Evolutionary conservation across 2,113 vertebrate species (phyloP), one percentile per base, ranked within the genome.

Genomic region (Sinocyclocheilus anophthalmus): DNA sequence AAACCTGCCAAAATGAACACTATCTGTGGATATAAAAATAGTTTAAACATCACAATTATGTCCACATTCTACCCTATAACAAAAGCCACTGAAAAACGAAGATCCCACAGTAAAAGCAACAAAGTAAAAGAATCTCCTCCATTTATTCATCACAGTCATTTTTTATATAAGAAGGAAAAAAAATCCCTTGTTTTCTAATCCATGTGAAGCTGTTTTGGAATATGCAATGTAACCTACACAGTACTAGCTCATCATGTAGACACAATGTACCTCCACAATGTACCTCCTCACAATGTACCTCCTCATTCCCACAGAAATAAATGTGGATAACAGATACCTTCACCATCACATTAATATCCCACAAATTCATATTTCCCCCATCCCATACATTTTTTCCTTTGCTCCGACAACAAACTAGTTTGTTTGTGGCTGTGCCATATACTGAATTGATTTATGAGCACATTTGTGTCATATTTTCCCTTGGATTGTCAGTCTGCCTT

Each of bases 371-470:
- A 33, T 33, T 33, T 33, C 30, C 30, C 30, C 30, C 30, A 33
- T 33, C 30, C 30, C 30, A 33, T 91, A 0, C 6, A 39, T 42
- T 42, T 42, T 48, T 93, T 92, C 91, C 92, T 93, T 93, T 90
- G 91, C 90, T 85, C 84, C 90, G 90, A 89, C 93, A 93, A 89
- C 85, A 94, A 94, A 94, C 92, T 94, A 94, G 90, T 93, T 94
- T 93, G 93, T 93, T 94, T 91, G 92, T 94, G 94, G 94, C 94
- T 93, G 91, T 91, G 93, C 93, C 93, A 93, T 92, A 92, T 91
- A 94, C 93, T 92, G 93, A 94, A 94, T 91, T 93, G 94, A 95
- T 95, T 94, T 93, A 94, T 94, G 93, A 93, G 93, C 93, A 94
- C 93, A 93, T 93, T 93, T 93, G 92, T 94, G 94, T 94, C 93